Evolutionary conservation across 2,797 vertebrate genomes (phyloP), one percentile per base, ranked within the genome.

Genomic region (Odontamblyopus rebecca): DNA sequence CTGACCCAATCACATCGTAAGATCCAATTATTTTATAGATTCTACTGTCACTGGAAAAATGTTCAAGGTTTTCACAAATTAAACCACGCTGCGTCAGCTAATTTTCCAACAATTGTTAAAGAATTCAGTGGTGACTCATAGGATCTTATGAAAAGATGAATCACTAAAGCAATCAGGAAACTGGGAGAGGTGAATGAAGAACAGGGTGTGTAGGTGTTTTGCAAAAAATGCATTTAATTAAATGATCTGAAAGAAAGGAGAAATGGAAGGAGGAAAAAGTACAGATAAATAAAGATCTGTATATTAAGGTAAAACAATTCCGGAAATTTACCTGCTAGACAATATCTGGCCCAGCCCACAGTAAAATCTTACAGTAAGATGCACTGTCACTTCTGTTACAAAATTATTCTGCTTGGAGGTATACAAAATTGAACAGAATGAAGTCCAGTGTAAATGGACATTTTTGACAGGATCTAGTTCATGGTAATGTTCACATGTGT

Each of bases 341-440:
- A 61, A 79, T 70, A 57, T 72, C 74, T 23, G 29, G 51, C 30
- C 6, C 35, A 61, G 59, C 68, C 59, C 59, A 54, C 65, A 11
- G 15, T n/a, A 6, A 53, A 53, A 35, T 62, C 60, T 59, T 67
- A 80, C 73, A 69, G 62, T 2, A 29, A 82, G 77, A 73, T 71
- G 9, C 60, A 77, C 79, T 2, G 44, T 30, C 61, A 41, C 32
- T 23, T 63, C 19, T 12, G 61, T 32, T 38, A 38, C 62, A 63
- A 61, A 63, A 41, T 63, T 5, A 23, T 41, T 44, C 61, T 41
- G 19, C 35, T 19, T 6, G 38, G 9, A 23, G 15, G 19, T 41
- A 23, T 12, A 41, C 12, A 44, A 44, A 64, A 64, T 26, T 44
- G 41, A 16, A 41, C n/a, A 64, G 18, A 38, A 38, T 5, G 35